A percentile compares a stretch with the other conserved stretches of the same genome.
Evolutionary conservation across 2,888 invertebrate species (phyloP).

Genomic region (Geotrupes spiniger): DNA sequence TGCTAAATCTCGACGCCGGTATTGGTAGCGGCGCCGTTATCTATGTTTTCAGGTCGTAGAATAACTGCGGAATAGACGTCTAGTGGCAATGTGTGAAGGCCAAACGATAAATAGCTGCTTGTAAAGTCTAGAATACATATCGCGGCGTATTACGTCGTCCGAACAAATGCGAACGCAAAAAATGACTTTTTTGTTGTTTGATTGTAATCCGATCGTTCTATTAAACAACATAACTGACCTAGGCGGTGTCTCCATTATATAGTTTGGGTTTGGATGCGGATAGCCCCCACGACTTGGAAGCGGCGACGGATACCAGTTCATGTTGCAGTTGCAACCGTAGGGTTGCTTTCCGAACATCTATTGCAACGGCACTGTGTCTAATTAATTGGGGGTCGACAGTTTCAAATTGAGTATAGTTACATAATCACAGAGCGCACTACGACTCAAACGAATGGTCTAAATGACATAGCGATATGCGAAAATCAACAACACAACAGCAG

Average conservation of each 20-base stretch:
- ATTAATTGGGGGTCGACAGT: constrained; percentile 18
- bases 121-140: constrained; percentile 14
- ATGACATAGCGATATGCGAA: neutral
- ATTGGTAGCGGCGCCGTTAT: constrained; percentile 14
- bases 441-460: neutral
- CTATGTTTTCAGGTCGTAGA: constrained; percentile 30
- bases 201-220: neutral
- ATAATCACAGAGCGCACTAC: constrained; percentile 1
- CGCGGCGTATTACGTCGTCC: constrained; percentile 14
- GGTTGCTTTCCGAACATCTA: constrained; percentile 2
- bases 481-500: constrained; percentile 4
- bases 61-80: constrained; percentile 24
- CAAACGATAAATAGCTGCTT: constrained; percentile 28
- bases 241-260: constrained; percentile 41
- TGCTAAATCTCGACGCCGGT: constrained; percentile 19
- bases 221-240: constrained; percentile 38
- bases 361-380: neutral
- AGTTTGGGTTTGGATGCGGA: constrained; percentile 24
- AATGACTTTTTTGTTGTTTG: constrained; percentile 8
- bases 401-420: constrained; percentile 30
- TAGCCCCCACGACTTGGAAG: constrained; percentile 5
- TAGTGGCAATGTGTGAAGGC: constrained; percentile 30
- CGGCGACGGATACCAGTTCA: constrained; percentile 34
- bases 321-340: constrained; percentile 25
- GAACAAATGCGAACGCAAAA: constrained; percentile 8